Conservation (phyloP, 2,797 vertebrate genomes). For the Enteromius radiatus region DNA sequence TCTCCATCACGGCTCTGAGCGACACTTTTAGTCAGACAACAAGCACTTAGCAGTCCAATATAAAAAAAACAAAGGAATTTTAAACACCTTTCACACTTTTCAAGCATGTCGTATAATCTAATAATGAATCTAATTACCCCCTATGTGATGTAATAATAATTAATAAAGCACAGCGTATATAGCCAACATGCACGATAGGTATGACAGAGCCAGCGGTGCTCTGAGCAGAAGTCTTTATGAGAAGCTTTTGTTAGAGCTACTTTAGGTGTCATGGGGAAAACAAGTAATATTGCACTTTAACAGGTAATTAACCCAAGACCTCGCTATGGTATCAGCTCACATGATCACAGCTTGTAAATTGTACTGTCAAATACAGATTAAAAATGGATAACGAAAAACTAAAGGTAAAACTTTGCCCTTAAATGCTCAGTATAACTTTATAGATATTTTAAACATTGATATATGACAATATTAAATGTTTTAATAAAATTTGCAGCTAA, state of each 20-base stretch:
- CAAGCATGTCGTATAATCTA: neutral
- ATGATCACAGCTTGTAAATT: neutral
- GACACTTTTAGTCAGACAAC: conserved; percentile 16
- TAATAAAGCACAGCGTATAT: neutral
- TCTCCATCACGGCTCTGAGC: conserved; percentile 5
- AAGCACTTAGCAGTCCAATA: conserved; percentile 3
- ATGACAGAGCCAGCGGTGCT: neutral
- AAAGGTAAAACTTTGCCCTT: neutral
- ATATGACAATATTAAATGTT: neutral
- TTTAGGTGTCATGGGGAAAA: neutral
- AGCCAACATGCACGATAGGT: neutral
- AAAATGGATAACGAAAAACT: neutral
- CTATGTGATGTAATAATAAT: conserved; percentile 12
- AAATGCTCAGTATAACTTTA: neutral
- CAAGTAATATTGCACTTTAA: neutral
- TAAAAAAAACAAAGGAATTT: neutral
- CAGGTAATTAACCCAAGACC: neutral
- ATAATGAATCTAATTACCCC: neutral
- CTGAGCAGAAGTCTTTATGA: neutral
- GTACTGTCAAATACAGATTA: neutral
- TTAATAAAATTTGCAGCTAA: neutral
- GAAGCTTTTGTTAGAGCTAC: neutral
- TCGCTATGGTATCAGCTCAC: neutral
- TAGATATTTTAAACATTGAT: neutral
- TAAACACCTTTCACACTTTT: conserved; percentile 17